Conservation (phyloP, 2,797 vertebrate species). For the Urophycis tenuis region DNA sequence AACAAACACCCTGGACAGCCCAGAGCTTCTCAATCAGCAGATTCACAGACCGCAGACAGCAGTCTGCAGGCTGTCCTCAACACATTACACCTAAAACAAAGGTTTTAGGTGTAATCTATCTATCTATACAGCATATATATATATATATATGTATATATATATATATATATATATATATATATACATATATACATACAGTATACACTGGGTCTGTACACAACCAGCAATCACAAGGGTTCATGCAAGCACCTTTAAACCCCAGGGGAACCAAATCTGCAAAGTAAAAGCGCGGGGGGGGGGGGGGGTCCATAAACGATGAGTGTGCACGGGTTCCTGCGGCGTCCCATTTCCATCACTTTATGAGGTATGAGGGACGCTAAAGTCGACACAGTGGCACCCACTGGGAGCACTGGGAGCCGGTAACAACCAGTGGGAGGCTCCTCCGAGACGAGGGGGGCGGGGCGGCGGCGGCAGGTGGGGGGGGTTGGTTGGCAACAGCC, state of each 20-base stretch:
- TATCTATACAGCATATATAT: background rate
- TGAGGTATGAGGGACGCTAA: conserved; percentile 37
- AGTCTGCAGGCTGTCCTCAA: conserved; percentile 6
- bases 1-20: conserved; percentile 42
- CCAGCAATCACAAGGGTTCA: conserved; percentile 21
- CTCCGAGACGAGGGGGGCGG: conserved; percentile 27
- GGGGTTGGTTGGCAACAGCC: conserved; percentile 24
- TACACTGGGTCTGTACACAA: background rate
- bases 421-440: conserved; percentile 1
- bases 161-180: background rate
- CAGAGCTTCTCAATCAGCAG: conserved; percentile 50
- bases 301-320: conserved; percentile 6
- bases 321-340: background rate
- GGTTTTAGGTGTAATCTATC: no score
- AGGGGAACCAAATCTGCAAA: background rate
- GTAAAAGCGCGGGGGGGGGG: background rate
- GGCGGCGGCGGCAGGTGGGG: background rate
- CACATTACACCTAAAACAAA: conserved; percentile 5
- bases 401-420: background rate
- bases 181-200: no score
- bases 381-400: conserved; percentile 38
- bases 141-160: background rate
- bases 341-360: conserved; percentile 14
- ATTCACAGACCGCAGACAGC: conserved; percentile 24
- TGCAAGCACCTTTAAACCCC: conserved; percentile 10